Evolutionary conservation across 2,113 vertebrate genomes (phyloP), one percentile per base, ranked within the genome.

Genomic region (Willisornis vidua): DNA sequence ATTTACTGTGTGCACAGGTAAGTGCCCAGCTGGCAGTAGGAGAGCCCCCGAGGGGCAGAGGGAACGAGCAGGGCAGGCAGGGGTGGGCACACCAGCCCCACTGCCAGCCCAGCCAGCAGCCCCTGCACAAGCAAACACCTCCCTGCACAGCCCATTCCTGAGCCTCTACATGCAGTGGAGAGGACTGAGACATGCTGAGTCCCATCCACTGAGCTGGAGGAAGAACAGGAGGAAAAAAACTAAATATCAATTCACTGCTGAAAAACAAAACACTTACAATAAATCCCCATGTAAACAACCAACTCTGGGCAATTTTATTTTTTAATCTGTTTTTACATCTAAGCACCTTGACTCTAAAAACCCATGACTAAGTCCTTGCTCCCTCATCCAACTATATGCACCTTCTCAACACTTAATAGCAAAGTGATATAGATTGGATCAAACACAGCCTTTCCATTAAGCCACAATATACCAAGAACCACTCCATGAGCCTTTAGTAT

Each of bases 171-270:
- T 9, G 6, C 68, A 11, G 7, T 8, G 39, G 25, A 28, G n/a
- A n/a, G 26, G 10, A 19, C 1, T 18, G 12, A 65, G 63, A 74
- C 0, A 0, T 4, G 33, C 22, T 3, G 7, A 62, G 37, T 17
- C 19, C 31, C 43, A 52, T 4, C 74, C 41, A 24, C 19, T 0
- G 1, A 78, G 51, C 18, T 33, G 12, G 8, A 84, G 5, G 25
- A 12, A 35, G 12, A 37, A 59, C 4, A 25, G 12, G 14, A 7
- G 66, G 14, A 22, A 48, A 39, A 74, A n/a, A 55, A 11, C 31
- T 19, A 62, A 82, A 19, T 25, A 78, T 2, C 13, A 73, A 83
- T 18, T 13, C 11, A 58, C 19, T 43, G 25, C 28, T 75, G 74
- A 43, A 78, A 89, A 81, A 25, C 24, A 62, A 76, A 76, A 26